phyloP scores from a whole-genome alignment of 2,888 invertebrate genomes.

The Drosophila sordidula region DNA sequence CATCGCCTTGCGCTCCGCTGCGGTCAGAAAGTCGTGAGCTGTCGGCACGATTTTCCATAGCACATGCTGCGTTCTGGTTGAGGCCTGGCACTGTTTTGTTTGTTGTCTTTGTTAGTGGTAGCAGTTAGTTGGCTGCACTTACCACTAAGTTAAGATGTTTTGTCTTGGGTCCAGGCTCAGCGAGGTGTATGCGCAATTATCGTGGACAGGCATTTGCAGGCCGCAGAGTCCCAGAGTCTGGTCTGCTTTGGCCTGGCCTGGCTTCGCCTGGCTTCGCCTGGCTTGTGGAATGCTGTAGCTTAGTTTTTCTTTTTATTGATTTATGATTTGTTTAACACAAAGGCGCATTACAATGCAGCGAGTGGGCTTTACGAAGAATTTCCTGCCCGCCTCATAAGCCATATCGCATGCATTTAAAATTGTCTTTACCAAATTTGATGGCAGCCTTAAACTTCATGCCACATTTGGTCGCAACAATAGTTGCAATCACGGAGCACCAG shows the following conservation, averaged over 20 bases:
- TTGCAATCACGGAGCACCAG: constrained; percentile 72
- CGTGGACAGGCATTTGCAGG: constrained; percentile 68
- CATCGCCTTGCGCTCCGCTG: constrained; percentile 12
- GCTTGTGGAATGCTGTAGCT: constrained; percentile 72
- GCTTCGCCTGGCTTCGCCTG: constrained; percentile 27
- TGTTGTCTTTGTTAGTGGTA: constrained; percentile 80
- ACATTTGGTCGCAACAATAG: constrained; percentile 80
- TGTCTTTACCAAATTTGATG: constrained; percentile 81
- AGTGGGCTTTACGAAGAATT: constrained; percentile 77
- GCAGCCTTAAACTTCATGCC: constrained; percentile 81
- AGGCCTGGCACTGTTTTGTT: constrained; percentile 64
- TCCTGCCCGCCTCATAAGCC: constrained; percentile 67
- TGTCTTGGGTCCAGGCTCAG: constrained; percentile 59
- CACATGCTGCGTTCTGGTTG: constrained; percentile 80
- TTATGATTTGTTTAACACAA: constrained; percentile 80
- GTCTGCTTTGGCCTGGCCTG: constrained; percentile 25
- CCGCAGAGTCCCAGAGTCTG: constrained; percentile 36
- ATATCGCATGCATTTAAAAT: constrained; percentile 75
- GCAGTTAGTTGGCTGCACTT: constrained; percentile 80
- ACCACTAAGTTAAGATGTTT: constrained; percentile 82
- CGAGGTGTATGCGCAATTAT: constrained; percentile 80
- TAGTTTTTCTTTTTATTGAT: constrained; percentile 81
- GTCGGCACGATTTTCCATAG: constrained; percentile 75
- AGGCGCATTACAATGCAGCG: constrained; percentile 77
- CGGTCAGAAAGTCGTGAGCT: constrained; percentile 69